These are phyloP conservation scores for Oreochromis mossambicus DNA, from an alignment of 2,797 vertebrate genomes.

Conservation along the genomic window DNA sequence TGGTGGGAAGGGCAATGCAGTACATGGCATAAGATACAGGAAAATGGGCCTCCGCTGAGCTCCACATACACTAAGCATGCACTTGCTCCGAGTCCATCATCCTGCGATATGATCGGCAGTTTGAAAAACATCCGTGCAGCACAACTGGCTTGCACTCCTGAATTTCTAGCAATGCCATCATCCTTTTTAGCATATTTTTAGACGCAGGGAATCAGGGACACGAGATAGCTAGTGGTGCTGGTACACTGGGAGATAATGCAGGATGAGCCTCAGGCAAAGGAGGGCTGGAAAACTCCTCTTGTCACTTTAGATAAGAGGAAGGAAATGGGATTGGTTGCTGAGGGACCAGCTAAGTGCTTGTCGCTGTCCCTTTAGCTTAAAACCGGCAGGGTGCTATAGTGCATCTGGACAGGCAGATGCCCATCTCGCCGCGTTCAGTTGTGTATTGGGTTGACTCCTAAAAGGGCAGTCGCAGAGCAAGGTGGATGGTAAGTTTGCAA, in stretches of 20 bases:
- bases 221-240: slow-evolving; percentile 50
- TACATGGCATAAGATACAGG: not conserved
- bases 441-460: slow-evolving; percentile 24
- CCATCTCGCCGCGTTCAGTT: slow-evolving; percentile 35
- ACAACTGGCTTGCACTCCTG: slow-evolving; percentile 14
- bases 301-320: slow-evolving; percentile 75
- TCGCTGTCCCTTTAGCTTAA: slow-evolving; percentile 66
- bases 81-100: slow-evolving; percentile 2
- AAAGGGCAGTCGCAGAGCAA: slow-evolving; percentile 16
- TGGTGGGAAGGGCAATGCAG: not conserved
- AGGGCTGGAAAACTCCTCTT: slow-evolving; percentile 62
- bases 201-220: slow-evolving; percentile 42
- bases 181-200: slow-evolving; percentile 62
- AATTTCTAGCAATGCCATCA: slow-evolving; percentile 42
- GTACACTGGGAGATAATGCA: slow-evolving; percentile 64
- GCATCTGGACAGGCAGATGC: slow-evolving; percentile 56
- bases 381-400: slow-evolving; percentile 40
- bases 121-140: slow-evolving; percentile 31
- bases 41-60: slow-evolving; percentile 20
- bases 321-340: slow-evolving; percentile 67
- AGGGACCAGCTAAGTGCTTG: slow-evolving; percentile 73
- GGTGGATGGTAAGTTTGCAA: slow-evolving; percentile 42
- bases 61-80: not conserved
- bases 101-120: slow-evolving; percentile 7
- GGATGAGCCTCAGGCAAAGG: slow-evolving; percentile 63